Percentiles rank a stretch among this genome's conserved stretches.
phyloP scores from a whole-genome alignment of 1,140 invertebrate genomes.

The Melipona quadrifasciata region DNA sequence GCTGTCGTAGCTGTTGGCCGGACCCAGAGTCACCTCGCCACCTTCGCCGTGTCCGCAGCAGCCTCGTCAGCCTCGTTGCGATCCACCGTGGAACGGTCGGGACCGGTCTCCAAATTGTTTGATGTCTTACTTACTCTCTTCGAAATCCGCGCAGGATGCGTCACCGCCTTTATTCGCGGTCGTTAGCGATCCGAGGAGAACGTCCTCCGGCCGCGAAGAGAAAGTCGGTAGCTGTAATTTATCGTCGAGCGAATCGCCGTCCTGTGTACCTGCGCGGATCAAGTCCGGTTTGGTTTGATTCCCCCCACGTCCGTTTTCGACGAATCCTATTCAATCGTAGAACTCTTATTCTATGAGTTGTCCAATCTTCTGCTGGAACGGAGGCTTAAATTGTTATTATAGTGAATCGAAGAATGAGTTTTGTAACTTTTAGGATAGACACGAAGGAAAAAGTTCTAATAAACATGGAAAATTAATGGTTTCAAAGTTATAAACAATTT shows the following conservation, averaged over 20 bases:
- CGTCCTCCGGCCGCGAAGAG: not conserved
- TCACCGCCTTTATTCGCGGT: slow-evolving; percentile 76
- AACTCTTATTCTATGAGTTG: no score
- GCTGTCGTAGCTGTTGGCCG: not conserved
- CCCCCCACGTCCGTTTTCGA: no score
- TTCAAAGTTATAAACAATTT: no score
- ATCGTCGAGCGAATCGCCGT: not conserved
- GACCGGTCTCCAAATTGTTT: slow-evolving; percentile 73
- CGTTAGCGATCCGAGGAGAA: slow-evolving; percentile 53
- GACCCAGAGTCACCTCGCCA: slow-evolving; percentile 22
- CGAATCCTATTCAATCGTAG: no score
- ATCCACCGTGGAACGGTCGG: slow-evolving; percentile 57
- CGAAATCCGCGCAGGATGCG: slow-evolving; percentile 59
- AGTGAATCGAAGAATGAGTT: no score
- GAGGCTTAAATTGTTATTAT: no score
- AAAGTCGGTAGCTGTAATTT: slow-evolving; percentile 52
- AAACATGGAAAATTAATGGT: no score
- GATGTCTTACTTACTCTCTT: slow-evolving; percentile 77
- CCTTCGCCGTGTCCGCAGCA: slow-evolving; percentile 57
- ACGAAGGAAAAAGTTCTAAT: no score
- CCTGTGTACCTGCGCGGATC: slow-evolving; percentile 9
- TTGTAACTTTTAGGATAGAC: no score
- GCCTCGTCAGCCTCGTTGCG: slow-evolving; percentile 64
- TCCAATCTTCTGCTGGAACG: no score
- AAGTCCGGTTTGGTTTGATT: not conserved